Conservation (phyloP, 1,140 invertebrate genomes). For the Procambarus virginalis region DNA sequence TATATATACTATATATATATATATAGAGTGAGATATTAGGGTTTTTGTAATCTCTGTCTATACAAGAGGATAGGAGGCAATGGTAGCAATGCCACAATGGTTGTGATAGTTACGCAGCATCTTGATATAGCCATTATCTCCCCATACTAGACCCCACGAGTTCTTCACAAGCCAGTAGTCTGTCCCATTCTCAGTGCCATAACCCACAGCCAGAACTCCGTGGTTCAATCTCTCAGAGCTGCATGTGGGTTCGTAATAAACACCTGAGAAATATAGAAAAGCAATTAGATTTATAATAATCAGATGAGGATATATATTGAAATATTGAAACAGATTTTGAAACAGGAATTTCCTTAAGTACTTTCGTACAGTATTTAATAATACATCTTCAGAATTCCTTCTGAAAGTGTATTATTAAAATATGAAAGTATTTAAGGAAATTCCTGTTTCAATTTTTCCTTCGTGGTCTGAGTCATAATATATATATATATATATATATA, state of each 20-base stretch:
- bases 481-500: too few relatives aligned
- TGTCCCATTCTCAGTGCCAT: conserved; percentile 72
- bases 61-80: conserved; percentile 70
- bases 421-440: too few relatives aligned
- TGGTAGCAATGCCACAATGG: conserved; percentile 71
- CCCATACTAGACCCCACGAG: conserved; percentile 75
- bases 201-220: conserved; percentile 74
- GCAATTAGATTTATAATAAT: too few relatives aligned
- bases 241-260: conserved; percentile 83
- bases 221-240: conserved; percentile 80
- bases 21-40: not conserved
- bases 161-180: conserved; percentile 80
- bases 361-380: too few relatives aligned
- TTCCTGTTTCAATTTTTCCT: too few relatives aligned
- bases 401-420: too few relatives aligned
- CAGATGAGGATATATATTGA: too few relatives aligned
- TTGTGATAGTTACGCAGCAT: conserved; percentile 76
- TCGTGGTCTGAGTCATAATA: too few relatives aligned
- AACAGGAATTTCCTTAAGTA: not conserved
- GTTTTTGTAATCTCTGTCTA: conserved; percentile 24
- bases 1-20: not conserved
- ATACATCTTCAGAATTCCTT: too few relatives aligned
- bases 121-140: conserved; percentile 77
- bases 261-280: conserved; percentile 74
- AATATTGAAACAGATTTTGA: too few relatives aligned